These are phyloP conservation scores for Anguilla megastoma DNA, from an alignment of 2,797 vertebrate species.

Conservation along the genomic window DNA sequence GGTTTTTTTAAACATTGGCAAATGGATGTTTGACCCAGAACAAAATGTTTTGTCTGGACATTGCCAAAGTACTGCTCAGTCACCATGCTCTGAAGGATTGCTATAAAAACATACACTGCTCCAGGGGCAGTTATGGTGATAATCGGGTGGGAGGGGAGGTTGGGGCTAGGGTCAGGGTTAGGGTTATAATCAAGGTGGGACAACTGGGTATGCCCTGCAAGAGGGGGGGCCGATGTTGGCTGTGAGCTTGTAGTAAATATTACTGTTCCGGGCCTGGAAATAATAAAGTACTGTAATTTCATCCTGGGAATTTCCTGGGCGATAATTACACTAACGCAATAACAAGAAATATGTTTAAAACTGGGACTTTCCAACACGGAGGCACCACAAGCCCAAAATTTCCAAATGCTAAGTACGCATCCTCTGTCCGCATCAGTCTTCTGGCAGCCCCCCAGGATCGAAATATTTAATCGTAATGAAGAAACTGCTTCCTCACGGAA, in stretches of 20 bases:
- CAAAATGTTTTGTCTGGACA: background rate
- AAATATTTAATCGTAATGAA: constrained; percentile 22
- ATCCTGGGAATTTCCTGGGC: background rate
- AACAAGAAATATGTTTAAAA: background rate
- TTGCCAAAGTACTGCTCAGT: background rate
- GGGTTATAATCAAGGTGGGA: too few species aligned
- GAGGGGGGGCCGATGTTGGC: too few species aligned
- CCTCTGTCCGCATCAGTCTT: background rate
- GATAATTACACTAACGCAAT: background rate
- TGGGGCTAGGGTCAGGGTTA: too few species aligned
- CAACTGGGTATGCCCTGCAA: too few species aligned
- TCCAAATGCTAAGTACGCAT: background rate
- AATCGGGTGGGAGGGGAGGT: background rate
- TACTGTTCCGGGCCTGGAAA: too few species aligned
- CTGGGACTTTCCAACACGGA: background rate
- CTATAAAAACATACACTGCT: background rate
- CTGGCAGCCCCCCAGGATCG: background rate
- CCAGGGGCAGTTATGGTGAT: background rate
- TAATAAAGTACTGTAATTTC: too few species aligned
- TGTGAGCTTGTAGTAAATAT: too few species aligned
- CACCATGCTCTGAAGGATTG: too few species aligned
- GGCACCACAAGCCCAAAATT: background rate
- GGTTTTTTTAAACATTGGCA: background rate
- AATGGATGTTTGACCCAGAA: background rate
- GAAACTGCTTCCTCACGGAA: constrained; percentile 17